Conservation (phyloP, 2,888 invertebrate species). For the Rugalucina vietnamica region DNA sequence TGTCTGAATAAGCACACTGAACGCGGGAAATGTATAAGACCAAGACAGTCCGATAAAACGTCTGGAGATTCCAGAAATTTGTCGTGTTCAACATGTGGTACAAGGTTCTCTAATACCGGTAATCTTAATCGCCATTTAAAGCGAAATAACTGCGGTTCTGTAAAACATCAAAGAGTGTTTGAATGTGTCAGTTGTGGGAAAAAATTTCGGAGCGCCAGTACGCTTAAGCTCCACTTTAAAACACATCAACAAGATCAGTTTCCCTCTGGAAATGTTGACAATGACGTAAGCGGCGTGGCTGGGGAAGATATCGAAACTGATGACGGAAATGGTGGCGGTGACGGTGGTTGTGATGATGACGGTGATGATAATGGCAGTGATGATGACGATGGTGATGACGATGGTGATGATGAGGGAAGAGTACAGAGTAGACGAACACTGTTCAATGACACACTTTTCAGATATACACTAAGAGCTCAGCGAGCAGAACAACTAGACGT, state of each 20-base stretch:
- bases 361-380: neutral
- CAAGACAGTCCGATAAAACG: neutral
- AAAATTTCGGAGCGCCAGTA: neutral
- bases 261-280: too few relatives aligned
- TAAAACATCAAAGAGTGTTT: neutral
- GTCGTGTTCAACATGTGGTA: neutral
- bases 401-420: neutral
- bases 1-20: neutral
- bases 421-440: neutral
- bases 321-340: neutral
- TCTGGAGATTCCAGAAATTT: neutral
- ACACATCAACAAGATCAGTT: neutral
- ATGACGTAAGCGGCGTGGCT: too few relatives aligned
- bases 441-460: neutral
- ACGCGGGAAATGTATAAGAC: neutral
- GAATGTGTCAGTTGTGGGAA: neutral
- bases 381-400: neutral
- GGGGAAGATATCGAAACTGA: too few relatives aligned
- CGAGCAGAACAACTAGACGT: neutral
- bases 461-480: neutral
- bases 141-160: neutral
- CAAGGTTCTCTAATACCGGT: neutral
- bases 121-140: neutral
- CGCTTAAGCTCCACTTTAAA: neutral
- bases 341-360: neutral